Conservation (phyloP, 2,888 invertebrate species). For the Hydrotaea cyrtoneurina region DNA sequence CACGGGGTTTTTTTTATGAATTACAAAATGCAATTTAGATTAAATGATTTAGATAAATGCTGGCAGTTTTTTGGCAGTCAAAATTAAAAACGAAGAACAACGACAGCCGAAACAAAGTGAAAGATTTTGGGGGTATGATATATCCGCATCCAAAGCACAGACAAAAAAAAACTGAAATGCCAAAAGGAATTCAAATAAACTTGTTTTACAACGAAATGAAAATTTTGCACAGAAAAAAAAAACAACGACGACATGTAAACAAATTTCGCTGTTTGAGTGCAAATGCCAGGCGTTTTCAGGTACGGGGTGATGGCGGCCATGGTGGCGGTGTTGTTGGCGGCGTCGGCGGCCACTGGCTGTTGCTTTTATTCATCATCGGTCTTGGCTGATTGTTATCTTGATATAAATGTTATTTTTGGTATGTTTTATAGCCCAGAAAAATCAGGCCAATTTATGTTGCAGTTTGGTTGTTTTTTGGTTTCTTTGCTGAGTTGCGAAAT, state of each 20-base stretch:
- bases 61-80: slow-evolving; percentile 58
- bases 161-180: slow-evolving; percentile 32
- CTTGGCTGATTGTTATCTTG: slow-evolving; percentile 56
- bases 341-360: slow-evolving; percentile 62
- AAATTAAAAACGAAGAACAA: slow-evolving; percentile 40
- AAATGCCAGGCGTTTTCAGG: background rate
- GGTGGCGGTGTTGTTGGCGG: slow-evolving; percentile 47
- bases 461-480: background rate
- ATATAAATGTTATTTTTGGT: slow-evolving; percentile 61
- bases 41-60: slow-evolving; percentile 67
- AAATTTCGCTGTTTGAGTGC: background rate
- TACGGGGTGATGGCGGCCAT: background rate
- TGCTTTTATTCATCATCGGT: slow-evolving; percentile 23
- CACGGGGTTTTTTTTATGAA: slow-evolving; percentile 51
- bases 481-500: slow-evolving; percentile 13
- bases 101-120: slow-evolving; percentile 45
- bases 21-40: slow-evolving; percentile 68
- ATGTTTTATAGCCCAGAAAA: slow-evolving; percentile 47
- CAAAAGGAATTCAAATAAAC: slow-evolving; percentile 65
- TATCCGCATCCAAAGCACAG: slow-evolving; percentile 20
- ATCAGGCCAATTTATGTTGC: slow-evolving; percentile 59
- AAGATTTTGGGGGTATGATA: slow-evolving; percentile 62
- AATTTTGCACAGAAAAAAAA: slow-evolving; percentile 13
- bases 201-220: slow-evolving; percentile 53
- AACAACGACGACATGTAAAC: background rate